Base-by-base conservation (phyloP, 23 tunicate species). In the Styela plicata region DNA sequence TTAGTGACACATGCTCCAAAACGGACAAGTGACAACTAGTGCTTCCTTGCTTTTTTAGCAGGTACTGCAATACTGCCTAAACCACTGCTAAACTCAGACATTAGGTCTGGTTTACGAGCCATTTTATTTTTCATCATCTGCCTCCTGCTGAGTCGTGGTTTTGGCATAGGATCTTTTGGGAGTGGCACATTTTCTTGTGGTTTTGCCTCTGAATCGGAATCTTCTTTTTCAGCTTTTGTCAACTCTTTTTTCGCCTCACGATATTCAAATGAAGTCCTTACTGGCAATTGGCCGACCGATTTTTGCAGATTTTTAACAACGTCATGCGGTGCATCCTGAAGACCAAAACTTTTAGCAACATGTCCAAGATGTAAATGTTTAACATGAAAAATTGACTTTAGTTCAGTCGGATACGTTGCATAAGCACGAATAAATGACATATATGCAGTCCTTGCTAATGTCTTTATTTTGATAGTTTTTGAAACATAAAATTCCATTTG, bases 301-400 rank as follows among this genome's bases (percentile, higher is more conserved):
- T 79, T 86, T 29, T 79, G 74, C 19, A 86, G 73, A 69, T 31
- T 70, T 33, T 82, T 82, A 19, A 82, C 44, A 28, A 71, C 63
- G 24, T 82, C 85, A 2, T 24, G 34, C 10, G 85, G 85, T 35
- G 85, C 75, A 70, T 82, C 98, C 85, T 74, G 85, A 2, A 93
- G 44, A 19, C 88, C 99, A 74, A 96, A 96, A 52, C 95, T 85
- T 82, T 96, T 96, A 22, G 97, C 99, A 33, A 96, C 92, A 66
- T 96, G 99, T n/a, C 99, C 99, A 13, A 91, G 78, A 79, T 96
- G 99, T 81, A 96, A 79, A 32, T 85, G 78, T 82, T 85, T 84
- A 2, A 96, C 94, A 80, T 91, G 99, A 73, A 96, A 96, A 36
- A 96, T 94, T 3, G 86, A 73, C 64, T 96, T 96, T 18, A 90